These are phyloP conservation scores for Phoxinus dragarum DNA, from an alignment of 2,797 vertebrate genomes.

Conservation along the genomic window DNA sequence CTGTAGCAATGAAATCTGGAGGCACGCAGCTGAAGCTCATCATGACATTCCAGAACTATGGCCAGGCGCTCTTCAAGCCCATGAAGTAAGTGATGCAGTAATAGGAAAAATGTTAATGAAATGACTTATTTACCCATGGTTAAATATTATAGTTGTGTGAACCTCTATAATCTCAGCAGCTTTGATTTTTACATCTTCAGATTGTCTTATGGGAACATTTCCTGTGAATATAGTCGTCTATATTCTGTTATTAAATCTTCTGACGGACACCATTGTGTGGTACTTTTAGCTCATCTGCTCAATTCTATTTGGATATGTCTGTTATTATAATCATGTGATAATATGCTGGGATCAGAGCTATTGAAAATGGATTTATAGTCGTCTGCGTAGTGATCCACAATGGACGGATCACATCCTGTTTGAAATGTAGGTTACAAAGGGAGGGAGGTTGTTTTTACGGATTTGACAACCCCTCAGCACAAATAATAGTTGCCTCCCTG, in stretches of 20 bases:
- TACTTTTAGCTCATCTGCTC: conserved; percentile 47
- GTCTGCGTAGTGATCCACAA: conserved; percentile 40
- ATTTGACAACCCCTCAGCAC: conserved; percentile 49
- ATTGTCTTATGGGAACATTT: conserved; percentile 17
- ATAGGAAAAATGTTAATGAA: neutral
- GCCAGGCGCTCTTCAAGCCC: conserved; percentile 88
- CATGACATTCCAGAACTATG: conserved; percentile 99
- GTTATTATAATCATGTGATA: conserved; percentile 52
- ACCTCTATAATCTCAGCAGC: neutral
- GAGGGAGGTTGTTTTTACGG: conserved; percentile 46
- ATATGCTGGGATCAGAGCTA: conserved; percentile 52
- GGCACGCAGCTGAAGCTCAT: conserved; percentile 98
- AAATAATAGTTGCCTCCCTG: conserved; percentile 58
- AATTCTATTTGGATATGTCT: conserved; percentile 53
- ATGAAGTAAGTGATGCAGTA: conserved; percentile 78
- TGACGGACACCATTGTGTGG: conserved; percentile 38
- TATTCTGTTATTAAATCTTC: conserved; percentile 49
- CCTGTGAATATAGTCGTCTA: neutral
- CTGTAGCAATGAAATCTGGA: conserved; percentile 96
- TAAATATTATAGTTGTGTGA: neutral
- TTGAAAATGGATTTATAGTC: conserved; percentile 54
- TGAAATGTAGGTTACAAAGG: conserved; percentile 57
- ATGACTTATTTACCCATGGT: neutral
- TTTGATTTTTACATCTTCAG: neutral
- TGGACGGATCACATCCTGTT: conserved; percentile 46